Percentiles rank a stretch among this genome's conserved stretches.
phyloP scores from a whole-genome alignment of 2,113 vertebrate species.

The Crotalus horridus region DNA sequence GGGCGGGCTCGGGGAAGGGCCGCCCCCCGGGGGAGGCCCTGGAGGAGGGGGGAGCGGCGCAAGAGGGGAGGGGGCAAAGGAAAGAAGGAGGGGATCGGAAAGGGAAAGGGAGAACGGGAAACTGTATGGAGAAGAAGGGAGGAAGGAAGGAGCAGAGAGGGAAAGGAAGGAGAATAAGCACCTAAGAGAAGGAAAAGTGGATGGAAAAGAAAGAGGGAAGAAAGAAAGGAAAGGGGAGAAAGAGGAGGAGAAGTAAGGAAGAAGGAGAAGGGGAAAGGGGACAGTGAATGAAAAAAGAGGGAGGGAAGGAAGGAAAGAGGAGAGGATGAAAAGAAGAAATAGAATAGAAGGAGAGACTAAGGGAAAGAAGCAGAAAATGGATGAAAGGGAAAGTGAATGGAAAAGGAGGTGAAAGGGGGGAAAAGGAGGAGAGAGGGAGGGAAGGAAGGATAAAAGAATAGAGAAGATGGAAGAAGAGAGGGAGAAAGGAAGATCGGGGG shows the following conservation, averaged over 20 bases:
- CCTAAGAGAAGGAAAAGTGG: not conserved
- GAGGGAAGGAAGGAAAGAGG: no score
- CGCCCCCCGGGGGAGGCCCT: slow-evolving; percentile 41
- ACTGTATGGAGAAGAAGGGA: not conserved
- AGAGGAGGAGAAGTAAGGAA: not conserved
- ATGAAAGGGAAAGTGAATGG: no score
- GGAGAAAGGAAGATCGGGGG: no score
- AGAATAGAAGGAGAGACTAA: no score
- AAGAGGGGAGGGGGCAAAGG: not conserved
- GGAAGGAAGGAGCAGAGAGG: not conserved
- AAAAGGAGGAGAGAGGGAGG: not conserved
- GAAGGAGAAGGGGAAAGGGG: not conserved
- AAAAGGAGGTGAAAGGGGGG: no score
- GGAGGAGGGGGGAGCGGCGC: slow-evolving; percentile 44
- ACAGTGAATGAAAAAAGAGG: no score
- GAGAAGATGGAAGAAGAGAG: no score
- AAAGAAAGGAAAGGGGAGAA: not conserved
- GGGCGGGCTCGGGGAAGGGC: slow-evolving; percentile 55
- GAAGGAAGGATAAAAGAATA: no score
- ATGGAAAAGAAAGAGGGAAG: not conserved
- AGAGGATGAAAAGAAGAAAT: no score
- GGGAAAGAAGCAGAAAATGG: no score
- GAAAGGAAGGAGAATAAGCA: not conserved
- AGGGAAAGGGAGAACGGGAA: no score
- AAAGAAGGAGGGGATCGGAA: not conserved